Conservation (phyloP, 2,888 invertebrate genomes). For the Lepidocyrtinus sp. region DNA sequence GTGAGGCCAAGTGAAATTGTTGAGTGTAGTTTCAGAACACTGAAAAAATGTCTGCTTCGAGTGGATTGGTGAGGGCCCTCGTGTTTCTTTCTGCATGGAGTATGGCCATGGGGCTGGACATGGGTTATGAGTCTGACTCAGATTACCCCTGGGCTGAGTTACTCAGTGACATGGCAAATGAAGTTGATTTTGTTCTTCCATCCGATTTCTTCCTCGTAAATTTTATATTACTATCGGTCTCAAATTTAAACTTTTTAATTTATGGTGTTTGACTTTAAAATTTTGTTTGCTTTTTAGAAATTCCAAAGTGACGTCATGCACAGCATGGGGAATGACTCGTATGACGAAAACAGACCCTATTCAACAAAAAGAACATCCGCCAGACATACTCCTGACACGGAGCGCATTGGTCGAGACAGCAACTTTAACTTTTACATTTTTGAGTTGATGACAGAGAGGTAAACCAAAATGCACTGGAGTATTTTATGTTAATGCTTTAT, state of each 20-base stretch:
- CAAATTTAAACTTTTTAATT: not conserved
- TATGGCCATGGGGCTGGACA: not conserved
- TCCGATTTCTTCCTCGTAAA: constrained; percentile 15
- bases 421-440: constrained; percentile 61
- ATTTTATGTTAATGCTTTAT: not conserved
- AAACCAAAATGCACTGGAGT: not conserved
- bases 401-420: constrained; percentile 61
- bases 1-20: too few species aligned
- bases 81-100: constrained; percentile 19
- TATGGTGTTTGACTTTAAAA: not conserved
- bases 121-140: constrained; percentile 2
- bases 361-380: constrained; percentile 31
- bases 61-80: constrained; percentile 17
- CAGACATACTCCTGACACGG: constrained; percentile 63
- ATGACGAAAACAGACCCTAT: constrained; percentile 29
- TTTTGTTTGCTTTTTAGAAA: too few species aligned
- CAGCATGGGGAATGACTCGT: constrained; percentile 18
- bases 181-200: constrained; percentile 27
- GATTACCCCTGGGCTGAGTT: constrained; percentile 24
- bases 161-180: constrained; percentile 28
- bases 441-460: constrained; percentile 55
- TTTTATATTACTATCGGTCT: not conserved
- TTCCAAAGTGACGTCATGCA: constrained; percentile 22
- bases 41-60: not conserved
- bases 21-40: not conserved